Conservation (phyloP, 2,888 invertebrate species). For the Chydorus sphaericus region DNA sequence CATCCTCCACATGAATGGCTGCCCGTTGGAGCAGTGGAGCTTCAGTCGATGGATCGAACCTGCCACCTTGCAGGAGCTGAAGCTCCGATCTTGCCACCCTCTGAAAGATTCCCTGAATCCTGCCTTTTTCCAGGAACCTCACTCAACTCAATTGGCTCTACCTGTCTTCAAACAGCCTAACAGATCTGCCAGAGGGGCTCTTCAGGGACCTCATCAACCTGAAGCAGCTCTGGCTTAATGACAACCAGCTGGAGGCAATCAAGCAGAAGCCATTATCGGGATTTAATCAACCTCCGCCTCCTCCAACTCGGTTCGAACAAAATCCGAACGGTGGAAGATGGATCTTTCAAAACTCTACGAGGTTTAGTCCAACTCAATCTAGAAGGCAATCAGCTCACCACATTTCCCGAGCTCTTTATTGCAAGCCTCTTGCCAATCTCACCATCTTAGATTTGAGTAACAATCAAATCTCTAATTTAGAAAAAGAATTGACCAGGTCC, state of each 20-base stretch:
- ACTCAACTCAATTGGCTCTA: too few relatives aligned
- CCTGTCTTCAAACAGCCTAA: too few relatives aligned
- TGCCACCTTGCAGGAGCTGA: too few relatives aligned
- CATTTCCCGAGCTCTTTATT: conserved; percentile 2
- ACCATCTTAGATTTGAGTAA: conserved; percentile 7
- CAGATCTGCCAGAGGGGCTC: too few relatives aligned
- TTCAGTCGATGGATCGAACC: too few relatives aligned
- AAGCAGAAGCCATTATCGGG: background rate
- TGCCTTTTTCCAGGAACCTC: too few relatives aligned
- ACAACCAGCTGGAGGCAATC: background rate
- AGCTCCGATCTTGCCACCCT: background rate
- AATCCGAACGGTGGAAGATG: background rate
- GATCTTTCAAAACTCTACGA: background rate
- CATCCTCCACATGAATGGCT: too few relatives aligned
- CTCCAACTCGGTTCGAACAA: conserved; percentile 6
- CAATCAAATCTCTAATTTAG: conserved; percentile 1
- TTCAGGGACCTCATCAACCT: background rate
- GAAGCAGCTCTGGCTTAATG: background rate
- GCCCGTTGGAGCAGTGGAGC: too few relatives aligned
- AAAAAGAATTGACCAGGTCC: background rate
- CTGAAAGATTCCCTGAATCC: too few relatives aligned
- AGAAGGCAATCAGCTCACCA: background rate
- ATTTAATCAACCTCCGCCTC: background rate
- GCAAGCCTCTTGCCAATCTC: background rate
- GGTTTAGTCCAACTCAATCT: background rate